Evolutionary conservation across 2,888 invertebrate genomes (phyloP).

Genomic region (Myathropa florea): DNA sequence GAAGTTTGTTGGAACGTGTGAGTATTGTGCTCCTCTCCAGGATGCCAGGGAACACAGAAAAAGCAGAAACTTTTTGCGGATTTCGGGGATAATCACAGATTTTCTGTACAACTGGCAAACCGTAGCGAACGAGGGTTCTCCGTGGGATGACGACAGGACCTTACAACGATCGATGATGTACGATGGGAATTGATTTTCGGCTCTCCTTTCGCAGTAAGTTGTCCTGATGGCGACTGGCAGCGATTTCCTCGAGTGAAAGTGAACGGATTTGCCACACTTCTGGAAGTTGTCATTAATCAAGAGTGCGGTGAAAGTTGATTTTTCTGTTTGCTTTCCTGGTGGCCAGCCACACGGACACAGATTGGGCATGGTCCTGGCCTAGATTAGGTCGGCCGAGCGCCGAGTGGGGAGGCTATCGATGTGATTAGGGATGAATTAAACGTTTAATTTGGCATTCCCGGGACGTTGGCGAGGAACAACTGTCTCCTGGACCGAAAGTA

Average conservation of each 20-base stretch:
- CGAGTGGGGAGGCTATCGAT: conserved; percentile 24
- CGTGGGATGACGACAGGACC: background rate
- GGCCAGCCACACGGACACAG: background rate
- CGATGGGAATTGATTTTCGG: conserved; percentile 60
- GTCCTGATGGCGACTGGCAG: conserved; percentile 3
- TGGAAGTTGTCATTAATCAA: conserved; percentile 67
- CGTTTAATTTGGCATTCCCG: conserved; percentile 41
- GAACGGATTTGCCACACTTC: conserved; percentile 64
- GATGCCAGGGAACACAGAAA: conserved; percentile 16
- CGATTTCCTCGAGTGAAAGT: conserved; percentile 55
- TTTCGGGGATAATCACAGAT: conserved; percentile 57
- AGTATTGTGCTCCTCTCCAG: background rate
- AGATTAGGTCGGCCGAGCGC: too few relatives aligned
- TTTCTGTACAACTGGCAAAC: background rate
- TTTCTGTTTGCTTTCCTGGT: conserved; percentile 24
- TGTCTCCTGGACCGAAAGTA: conserved; percentile 3
- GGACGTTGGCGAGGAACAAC: conserved; percentile 9
- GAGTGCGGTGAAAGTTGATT: conserved; percentile 45
- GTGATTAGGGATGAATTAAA: conserved; percentile 52
- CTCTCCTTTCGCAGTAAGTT: conserved; percentile 46
- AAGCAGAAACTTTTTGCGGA: conserved; percentile 46
- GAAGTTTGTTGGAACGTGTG: conserved; percentile 21
- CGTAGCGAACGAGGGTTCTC: background rate
- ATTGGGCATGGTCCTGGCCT: background rate
- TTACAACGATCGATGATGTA: conserved; percentile 42